These are phyloP conservation scores for Zaprionus ornatus DNA, from an alignment of 1,140 invertebrate species.

Conservation along the genomic window DNA sequence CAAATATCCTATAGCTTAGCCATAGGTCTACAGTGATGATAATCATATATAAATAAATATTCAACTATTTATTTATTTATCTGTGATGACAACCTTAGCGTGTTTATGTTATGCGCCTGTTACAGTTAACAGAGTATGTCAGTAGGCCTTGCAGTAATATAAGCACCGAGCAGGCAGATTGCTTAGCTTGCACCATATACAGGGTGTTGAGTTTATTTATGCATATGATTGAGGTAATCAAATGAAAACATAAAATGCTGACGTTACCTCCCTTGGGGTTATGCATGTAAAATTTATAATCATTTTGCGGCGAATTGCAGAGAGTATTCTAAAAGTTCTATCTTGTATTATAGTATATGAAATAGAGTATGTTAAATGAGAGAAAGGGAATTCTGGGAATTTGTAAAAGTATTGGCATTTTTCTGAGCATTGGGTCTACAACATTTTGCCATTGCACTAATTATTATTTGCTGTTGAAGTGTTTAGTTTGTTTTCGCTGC, in stretches of 20 bases:
- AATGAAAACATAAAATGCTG: slow-evolving; percentile 14
- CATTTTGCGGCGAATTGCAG: background rate
- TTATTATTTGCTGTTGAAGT: slow-evolving; percentile 72
- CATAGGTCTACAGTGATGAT: background rate
- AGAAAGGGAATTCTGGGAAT: background rate
- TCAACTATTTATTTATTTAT: too few relatives aligned
- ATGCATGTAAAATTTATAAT: slow-evolving; percentile 3
- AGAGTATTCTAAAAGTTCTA: too few relatives aligned
- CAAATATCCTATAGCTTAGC: slow-evolving; percentile 12
- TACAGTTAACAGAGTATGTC: too few relatives aligned
- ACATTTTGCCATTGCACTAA: slow-evolving; percentile 71
- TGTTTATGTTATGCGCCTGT: too few relatives aligned
- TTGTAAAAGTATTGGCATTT: slow-evolving; percentile 14
- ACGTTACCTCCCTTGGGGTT: background rate
- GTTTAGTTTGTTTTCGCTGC: slow-evolving; percentile 21
- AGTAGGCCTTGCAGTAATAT: too few relatives aligned
- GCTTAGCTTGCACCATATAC: background rate
- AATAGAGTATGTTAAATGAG: background rate
- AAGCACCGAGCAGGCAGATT: background rate
- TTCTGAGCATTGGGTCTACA: slow-evolving; percentile 36
- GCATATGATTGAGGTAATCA: slow-evolving; percentile 15
- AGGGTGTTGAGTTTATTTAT: background rate
- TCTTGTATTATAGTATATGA: too few relatives aligned
- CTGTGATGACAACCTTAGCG: too few relatives aligned
- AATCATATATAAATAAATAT: too few relatives aligned